Base-by-base conservation (phyloP, 2,888 invertebrate species). In the Caenorhabditis sinica region DNA sequence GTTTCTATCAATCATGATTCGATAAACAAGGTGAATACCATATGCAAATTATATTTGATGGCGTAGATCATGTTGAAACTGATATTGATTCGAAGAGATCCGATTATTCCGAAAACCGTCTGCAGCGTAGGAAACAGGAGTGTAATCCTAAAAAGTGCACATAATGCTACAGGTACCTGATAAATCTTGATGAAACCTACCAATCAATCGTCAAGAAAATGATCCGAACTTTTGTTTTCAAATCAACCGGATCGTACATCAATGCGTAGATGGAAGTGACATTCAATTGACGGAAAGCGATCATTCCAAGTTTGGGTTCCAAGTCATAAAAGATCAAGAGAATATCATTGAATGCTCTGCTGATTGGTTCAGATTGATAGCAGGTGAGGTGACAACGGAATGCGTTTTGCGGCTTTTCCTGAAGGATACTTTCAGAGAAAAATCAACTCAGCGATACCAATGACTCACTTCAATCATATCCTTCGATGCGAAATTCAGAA, bases 121-220 rank as follows among this genome's bases (percentile, higher is more conserved):
- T 60, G 36, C 23, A 25, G 11, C 13, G 63, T 25, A 13, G 63
- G 63, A 5, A 23, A 9, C 9, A 0, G 20, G 4, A 17, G 15
- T 23, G 25, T 15, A 43, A 60, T 60, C 63, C 60, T 60, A n/a
- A 33, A 60, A n/a, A 36, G 17, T 2, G 2, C 9, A 56, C 15
- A 1, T n/a, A n/a, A n/a, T n/a, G n/a, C n/a, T n/a, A n/a, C n/a
- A n/a, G n/a, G n/a, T n/a, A 51, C 5, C 28, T 56, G 28, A 4
- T 4, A 13, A 3, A 28, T 6, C 15, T 25, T 5, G 8, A 56
- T 11, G 13, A 40, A 40, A 56, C 56, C 2, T 28, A 56, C 56
- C 60, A 60, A 60, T 60, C 60, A 8, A 60, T 33, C 3, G 60
- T 33, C 33, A 60, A n/a, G 17, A 60, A 60, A n/a, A 60, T 28